A percentile compares a stretch with the other conserved stretches of the same genome.
phyloP scores from a whole-genome alignment of 2,113 vertebrate species.

The Phyllostomus discolor region DNA sequence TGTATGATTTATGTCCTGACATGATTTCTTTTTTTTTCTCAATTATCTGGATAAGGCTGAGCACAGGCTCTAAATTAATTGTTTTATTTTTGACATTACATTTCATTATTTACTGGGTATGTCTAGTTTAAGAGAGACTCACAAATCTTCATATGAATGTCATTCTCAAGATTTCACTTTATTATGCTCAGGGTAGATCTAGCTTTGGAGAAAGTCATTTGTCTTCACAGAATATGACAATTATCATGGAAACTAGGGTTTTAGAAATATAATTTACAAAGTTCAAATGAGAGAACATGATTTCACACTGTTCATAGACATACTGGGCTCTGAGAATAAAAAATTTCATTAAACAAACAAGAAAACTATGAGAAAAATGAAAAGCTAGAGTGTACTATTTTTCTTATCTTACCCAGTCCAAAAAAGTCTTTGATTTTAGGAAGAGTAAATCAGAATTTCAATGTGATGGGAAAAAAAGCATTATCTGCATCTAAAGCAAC shows the following conservation, averaged over 20 bases:
- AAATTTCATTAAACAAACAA: background rate
- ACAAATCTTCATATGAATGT: background rate
- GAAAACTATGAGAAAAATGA: background rate
- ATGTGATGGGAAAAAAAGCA: background rate
- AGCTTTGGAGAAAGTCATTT: conserved; percentile 13
- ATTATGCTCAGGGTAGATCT: background rate
- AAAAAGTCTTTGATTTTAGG: background rate
- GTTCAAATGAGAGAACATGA: background rate
- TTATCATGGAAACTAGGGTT: background rate
- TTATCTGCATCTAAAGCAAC: background rate
- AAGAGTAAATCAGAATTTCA: conserved; percentile 22
- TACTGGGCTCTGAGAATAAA: background rate
- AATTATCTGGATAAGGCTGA: background rate
- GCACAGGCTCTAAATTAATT: background rate
- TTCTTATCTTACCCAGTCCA: background rate
- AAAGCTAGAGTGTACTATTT: background rate
- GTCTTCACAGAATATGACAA: background rate
- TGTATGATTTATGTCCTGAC: background rate
- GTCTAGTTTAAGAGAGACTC: background rate
- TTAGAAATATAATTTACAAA: conserved; percentile 11
- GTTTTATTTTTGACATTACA: background rate
- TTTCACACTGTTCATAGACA: background rate
- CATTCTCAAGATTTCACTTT: conserved; percentile 21
- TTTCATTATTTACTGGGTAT: background rate
- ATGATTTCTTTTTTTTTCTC: background rate